Conservation (phyloP, 2,888 invertebrate genomes). For the Drosophila monieri region DNA sequence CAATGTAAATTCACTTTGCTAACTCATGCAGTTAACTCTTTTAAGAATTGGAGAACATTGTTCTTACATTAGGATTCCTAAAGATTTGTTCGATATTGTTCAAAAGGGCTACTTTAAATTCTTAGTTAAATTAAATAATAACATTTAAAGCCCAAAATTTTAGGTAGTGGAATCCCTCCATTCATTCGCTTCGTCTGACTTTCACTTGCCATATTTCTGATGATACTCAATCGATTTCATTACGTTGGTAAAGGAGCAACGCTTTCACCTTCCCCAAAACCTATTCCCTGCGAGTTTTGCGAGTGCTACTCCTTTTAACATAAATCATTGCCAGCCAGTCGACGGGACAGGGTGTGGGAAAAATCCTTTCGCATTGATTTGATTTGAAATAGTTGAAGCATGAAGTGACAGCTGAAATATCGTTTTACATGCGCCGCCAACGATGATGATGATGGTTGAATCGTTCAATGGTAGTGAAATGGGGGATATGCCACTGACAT, state of each 20-base stretch:
- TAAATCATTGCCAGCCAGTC: slow-evolving; percentile 64
- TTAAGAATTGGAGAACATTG: slow-evolving; percentile 5
- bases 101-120: too few relatives aligned
- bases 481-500: slow-evolving; percentile 38
- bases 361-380: slow-evolving; percentile 73
- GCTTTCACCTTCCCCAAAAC: neutral
- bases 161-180: neutral
- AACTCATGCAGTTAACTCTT: too few relatives aligned
- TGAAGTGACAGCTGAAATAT: slow-evolving; percentile 77
- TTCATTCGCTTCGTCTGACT: slow-evolving; percentile 12
- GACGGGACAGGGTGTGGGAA: slow-evolving; percentile 8
- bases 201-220: slow-evolving; percentile 1
- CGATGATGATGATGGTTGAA: slow-evolving; percentile 48
- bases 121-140: too few relatives aligned
- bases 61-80: neutral
- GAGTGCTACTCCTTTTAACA: slow-evolving; percentile 65
- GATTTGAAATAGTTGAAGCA: slow-evolving; percentile 75
- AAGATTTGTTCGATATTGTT: neutral
- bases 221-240: slow-evolving; percentile 45
- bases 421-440: slow-evolving; percentile 67
- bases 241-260: slow-evolving; percentile 43
- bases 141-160: too few relatives aligned
- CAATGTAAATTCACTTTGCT: slow-evolving; percentile 74
- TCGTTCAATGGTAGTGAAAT: slow-evolving; percentile 5
- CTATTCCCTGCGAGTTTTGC: slow-evolving; percentile 7